A percentile compares a stretch with the other conserved stretches of the same genome.
Evolutionary conservation across 2,888 invertebrate species (phyloP).

Genomic region (Coremacera marginata): DNA sequence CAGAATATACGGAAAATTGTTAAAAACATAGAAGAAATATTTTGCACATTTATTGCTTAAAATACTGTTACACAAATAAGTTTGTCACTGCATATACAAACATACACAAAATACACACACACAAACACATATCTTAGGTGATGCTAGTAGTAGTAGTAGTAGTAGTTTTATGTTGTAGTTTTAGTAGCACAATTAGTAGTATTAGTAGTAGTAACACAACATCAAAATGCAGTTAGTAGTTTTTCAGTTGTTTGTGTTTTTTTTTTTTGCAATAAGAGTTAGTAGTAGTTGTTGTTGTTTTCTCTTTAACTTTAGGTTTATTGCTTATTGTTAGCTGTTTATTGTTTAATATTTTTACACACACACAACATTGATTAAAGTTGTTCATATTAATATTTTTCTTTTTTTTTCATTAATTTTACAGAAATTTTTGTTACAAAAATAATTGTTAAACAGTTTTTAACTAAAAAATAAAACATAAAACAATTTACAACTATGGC

Average conservation of each 20-base stretch:
- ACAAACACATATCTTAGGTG: conserved; percentile 21
- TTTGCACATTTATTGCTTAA: conserved; percentile 48
- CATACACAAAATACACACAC: conserved; percentile 37
- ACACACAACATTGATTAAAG: background rate
- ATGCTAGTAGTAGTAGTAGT: too few relatives aligned
- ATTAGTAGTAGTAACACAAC: conserved; percentile 2
- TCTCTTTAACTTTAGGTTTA: background rate
- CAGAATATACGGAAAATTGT: background rate
- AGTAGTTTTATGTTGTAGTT: too few relatives aligned
- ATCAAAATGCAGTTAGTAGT: background rate
- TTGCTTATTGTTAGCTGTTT: background rate
- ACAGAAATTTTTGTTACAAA: background rate
- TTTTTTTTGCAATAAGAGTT: background rate
- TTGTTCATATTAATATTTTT: background rate
- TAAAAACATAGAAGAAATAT: conserved; percentile 21
- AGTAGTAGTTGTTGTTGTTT: background rate
- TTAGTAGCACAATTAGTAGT: background rate
- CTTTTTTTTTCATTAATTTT: background rate
- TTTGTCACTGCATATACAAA: conserved; percentile 36
- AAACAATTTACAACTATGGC: background rate
- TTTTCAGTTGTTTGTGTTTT: background rate
- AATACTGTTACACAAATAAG: conserved; percentile 42
- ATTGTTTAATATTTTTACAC: background rate
- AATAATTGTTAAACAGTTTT: background rate
- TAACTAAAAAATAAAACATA: background rate